Evolutionary conservation across 2,113 vertebrate species (phyloP).

Genomic region (Natator depressus): DNA sequence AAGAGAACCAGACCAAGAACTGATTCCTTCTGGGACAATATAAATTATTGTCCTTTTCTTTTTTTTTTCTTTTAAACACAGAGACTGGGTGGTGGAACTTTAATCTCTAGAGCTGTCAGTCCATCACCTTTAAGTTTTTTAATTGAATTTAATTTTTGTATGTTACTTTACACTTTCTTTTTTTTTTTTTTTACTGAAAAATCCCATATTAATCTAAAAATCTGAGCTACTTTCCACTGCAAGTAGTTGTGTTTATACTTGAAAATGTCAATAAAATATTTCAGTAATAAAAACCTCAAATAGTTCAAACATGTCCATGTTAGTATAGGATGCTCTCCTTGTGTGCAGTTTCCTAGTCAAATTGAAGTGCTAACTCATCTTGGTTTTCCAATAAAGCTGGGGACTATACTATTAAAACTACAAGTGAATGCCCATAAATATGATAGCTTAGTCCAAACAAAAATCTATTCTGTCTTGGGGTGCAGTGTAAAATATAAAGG

Average conservation of each 20-base stretch:
- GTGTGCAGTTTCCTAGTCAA: conserved; percentile 2
- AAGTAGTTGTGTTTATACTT: conserved; percentile 15
- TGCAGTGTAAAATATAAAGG: not conserved
- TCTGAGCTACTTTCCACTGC: not conserved
- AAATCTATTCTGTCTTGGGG: not conserved
- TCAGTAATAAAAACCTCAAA: conserved; percentile 7
- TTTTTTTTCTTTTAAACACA: not conserved
- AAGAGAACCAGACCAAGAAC: too few relatives aligned
- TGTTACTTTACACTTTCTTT: not conserved
- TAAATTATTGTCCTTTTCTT: not conserved
- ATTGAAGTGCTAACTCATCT: not conserved
- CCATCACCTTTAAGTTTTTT: not conserved
- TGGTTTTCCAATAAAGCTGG: conserved; percentile 7
- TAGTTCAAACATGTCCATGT: not conserved
- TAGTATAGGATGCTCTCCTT: not conserved
- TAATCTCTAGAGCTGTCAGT: not conserved
- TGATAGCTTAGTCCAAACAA: not conserved
- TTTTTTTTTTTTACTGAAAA: not conserved
- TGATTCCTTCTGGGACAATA: too few relatives aligned
- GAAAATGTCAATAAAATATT: conserved; percentile 20
- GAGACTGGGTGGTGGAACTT: not conserved
- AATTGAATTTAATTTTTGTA: not conserved
- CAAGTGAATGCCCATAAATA: not conserved
- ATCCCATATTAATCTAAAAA: not conserved
- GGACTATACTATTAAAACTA: not conserved